Conservation (phyloP, 2,797 vertebrate species). For the Scyliorhinus canicula region DNA sequence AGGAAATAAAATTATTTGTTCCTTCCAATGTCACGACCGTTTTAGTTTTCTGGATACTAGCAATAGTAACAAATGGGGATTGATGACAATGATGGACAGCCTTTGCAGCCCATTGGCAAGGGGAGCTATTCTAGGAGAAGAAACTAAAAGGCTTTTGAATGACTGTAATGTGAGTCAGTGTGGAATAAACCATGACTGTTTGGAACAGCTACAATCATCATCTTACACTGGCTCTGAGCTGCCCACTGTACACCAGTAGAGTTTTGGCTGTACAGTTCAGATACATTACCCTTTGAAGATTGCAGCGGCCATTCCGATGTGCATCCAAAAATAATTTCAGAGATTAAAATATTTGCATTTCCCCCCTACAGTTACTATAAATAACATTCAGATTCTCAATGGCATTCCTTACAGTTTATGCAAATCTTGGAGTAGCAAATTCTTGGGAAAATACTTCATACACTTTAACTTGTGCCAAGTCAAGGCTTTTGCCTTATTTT, state of each 20-base stretch:
- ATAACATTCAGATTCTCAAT: neutral
- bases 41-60: constrained; percentile 2
- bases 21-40: neutral
- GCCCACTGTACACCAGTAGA: neutral
- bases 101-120: neutral
- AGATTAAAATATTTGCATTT: neutral
- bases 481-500: neutral
- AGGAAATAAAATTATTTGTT: neutral
- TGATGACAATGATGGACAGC: neutral
- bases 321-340: too few relatives aligned
- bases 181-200: neutral
- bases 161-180: neutral
- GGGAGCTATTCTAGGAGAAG: neutral
- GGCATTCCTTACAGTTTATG: neutral
- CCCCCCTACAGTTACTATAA: neutral
- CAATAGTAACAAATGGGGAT: neutral
- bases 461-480: neutral
- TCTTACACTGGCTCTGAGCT: neutral
- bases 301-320: neutral
- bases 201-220: neutral
- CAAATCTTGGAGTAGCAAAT: neutral
- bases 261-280: neutral
- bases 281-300: neutral
- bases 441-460: neutral
- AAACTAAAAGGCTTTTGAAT: neutral